phyloP scores from a whole-genome alignment of 1,140 invertebrate species.

The Chironomus striatipennis region DNA sequence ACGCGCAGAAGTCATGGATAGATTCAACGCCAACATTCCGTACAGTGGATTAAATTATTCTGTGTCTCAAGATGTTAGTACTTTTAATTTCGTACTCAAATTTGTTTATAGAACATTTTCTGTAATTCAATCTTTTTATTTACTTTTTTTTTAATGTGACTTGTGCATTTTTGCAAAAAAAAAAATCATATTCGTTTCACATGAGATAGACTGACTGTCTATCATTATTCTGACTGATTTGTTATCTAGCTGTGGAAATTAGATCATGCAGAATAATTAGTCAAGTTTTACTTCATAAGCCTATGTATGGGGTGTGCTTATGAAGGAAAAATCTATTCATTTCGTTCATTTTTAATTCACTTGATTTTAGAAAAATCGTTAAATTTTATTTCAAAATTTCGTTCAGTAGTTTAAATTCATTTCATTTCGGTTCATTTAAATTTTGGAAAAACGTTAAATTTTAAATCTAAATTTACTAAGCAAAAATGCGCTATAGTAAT shows the following conservation, averaged over 20 bases:
- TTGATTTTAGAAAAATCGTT: not conserved
- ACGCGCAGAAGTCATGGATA: constrained; percentile 66
- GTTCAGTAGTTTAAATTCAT: too few species aligned
- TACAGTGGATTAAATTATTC: constrained; percentile 96
- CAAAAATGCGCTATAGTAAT: too few species aligned
- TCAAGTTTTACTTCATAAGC: too few species aligned
- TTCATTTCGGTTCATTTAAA: not conserved
- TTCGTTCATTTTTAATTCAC: not conserved
- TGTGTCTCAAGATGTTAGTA: constrained; percentile 86
- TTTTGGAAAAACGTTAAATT: not conserved
- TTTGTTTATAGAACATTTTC: not conserved
- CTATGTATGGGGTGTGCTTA: too few species aligned
- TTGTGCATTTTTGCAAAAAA: too few species aligned
- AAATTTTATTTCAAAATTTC: not conserved
- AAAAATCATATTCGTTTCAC: too few species aligned
- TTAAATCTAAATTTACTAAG: not conserved
- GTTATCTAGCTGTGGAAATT: too few species aligned
- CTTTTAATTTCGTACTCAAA: not conserved
- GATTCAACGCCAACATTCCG: constrained; percentile 96
- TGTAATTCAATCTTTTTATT: not conserved
- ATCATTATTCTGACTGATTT: too few species aligned
- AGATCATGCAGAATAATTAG: too few species aligned
- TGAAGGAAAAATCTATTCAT: too few species aligned
- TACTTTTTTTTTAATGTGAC: too few species aligned
- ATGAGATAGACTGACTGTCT: too few species aligned